Base-by-base conservation (phyloP, 2,888 invertebrate genomes). In the Tachina fera region DNA sequence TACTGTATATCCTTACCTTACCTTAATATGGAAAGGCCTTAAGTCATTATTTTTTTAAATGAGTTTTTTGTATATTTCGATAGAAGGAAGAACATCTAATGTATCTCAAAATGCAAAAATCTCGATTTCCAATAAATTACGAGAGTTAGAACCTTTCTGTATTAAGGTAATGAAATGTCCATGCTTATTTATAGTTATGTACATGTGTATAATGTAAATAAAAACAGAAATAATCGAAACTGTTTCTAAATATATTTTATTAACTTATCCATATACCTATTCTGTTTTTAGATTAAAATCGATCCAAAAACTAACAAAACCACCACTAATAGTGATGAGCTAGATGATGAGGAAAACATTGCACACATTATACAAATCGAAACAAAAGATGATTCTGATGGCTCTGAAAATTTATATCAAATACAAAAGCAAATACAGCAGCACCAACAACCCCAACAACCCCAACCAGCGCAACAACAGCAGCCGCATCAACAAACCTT, bases 351-450 rank as follows among this genome's bases (percentile, higher is more conserved):
- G 61, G 82, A 80, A 43, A 67, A 68, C 10, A 78, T 88, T 74
- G 63, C 84, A 11, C 86, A 88, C 41, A 86, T 88, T 45, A 88
- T 88, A 86, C 87, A 88, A 72, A 78, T 88, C 9, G 84, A 82
- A 22, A 78, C 86, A 49, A 86, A 81, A 19, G 87, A 87, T 80
- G 88, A 87, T 41, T 51, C 70, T 9, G 87, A 68, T 22, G 41
- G 60, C 4, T 39, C 75, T n/a, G 90, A 90, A 58, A 45, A 43
- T 39, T 68, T 71, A 61, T 88, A 51, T 49, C 80, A 77, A 22
- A 70, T 61, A 76, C 81, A 83, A 22, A 58, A 71, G 16, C 68
- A 68, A 16, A 5, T 47, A 9, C 75, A 63, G 87, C 88, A 74
- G 22, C 79, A 41, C 61, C 86, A 22, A 4, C 31, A 31, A 31